These are phyloP conservation scores for Zophobas atratus DNA, from an alignment of 1,140 invertebrate species.

Conservation along the genomic window DNA sequence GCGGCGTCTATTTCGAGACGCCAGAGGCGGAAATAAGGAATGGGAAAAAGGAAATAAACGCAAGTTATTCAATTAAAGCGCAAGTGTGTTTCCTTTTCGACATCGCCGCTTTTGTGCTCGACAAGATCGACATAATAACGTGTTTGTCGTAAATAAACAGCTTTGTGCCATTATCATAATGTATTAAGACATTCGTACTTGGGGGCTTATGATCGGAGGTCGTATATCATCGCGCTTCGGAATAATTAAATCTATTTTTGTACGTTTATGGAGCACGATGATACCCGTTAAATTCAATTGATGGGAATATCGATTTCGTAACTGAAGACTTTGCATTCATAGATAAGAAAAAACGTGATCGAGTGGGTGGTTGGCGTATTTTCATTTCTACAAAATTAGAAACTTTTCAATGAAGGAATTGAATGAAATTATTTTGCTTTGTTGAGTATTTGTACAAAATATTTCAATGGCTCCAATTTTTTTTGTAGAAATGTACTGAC, in stretches of 20 bases:
- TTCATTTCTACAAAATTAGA: too few relatives aligned
- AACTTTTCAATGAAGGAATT: too few relatives aligned
- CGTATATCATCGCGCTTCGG: background rate
- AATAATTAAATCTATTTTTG: conserved; percentile 1
- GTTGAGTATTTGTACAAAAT: too few relatives aligned
- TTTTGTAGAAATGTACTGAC: too few relatives aligned
- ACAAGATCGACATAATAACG: background rate
- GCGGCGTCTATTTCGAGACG: too few relatives aligned
- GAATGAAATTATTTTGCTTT: too few relatives aligned
- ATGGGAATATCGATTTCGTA: background rate
- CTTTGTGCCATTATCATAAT: background rate
- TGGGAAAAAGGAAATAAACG: background rate
- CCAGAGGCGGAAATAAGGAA: background rate
- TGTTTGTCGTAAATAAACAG: background rate
- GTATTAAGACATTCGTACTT: background rate
- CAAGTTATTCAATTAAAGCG: background rate
- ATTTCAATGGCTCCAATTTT: too few relatives aligned
- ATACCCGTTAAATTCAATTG: background rate
- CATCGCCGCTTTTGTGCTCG: background rate
- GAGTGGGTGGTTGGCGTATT: too few relatives aligned
- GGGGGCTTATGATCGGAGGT: background rate
- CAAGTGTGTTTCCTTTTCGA: background rate
- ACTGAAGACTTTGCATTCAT: background rate
- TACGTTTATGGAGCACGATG: background rate
- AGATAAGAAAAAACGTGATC: background rate